Base-by-base conservation (phyloP, 2,888 invertebrate species). In the Drosophila pseudotakahashii region DNA sequence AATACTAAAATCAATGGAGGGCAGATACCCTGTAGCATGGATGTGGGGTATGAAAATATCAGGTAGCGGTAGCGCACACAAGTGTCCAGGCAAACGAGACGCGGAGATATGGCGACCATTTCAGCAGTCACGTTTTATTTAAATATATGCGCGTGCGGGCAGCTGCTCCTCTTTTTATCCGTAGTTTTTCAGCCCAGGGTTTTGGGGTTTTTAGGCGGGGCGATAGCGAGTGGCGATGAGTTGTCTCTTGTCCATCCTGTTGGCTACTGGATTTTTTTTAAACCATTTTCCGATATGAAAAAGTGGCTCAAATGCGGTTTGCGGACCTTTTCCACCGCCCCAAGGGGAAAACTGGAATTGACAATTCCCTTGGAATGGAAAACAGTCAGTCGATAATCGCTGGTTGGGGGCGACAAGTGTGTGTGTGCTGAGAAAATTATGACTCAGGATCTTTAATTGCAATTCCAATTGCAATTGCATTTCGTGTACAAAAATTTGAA, bases 141-240 rank as follows among this genome's bases (percentile, higher is more conserved):
- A 89, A 89, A 86, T 88, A 85, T 89, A 88, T 89, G 86, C 89
- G 83, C 83, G 87, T 86, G 88, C 82, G 82, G 88, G 88, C 88
- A 89, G 79, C 85, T 81, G 88, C 62, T 76, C 55, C 53, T 62
- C 57, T 51, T 58, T 55, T 53, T 34, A 11, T 19, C 3, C 4
- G 11, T 5, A 11, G 34, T 5, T 34, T 44, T 39, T 19, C 2
- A 6, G 13, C 23, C 50, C 26, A 14, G 42, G 34, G 41, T 16
- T 52, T 48, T 50, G 13, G 23, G 19, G 39, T 36, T 47, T 55
- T 14, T 7, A 16, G 48, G 30, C 14, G 47, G 32, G 47, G 11
- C 47, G 47, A 47, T 47, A 11, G 30, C 16, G 47, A 47, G 39
- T 26, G 47, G 44, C 76, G 73, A 73, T 87, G 87, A 80, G 84